Evolutionary conservation across 2,113 vertebrate genomes (phyloP).

Genomic region (Scolopax mira): DNA sequence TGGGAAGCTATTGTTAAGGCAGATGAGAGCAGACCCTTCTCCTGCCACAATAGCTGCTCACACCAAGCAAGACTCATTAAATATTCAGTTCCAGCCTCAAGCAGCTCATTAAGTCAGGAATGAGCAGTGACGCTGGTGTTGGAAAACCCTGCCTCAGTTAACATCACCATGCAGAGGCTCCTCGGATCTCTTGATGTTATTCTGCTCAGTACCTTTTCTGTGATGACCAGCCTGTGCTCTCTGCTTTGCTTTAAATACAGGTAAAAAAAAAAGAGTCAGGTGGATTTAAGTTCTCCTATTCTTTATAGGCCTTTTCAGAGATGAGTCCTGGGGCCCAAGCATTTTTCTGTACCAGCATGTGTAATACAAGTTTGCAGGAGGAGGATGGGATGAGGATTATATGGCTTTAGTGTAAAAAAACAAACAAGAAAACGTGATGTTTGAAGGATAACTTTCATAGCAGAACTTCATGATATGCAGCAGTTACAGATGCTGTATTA

Average conservation of each 20-base stretch:
- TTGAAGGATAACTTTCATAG: neutral
- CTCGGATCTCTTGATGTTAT: slow-evolving; percentile 67
- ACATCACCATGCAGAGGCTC: slow-evolving; percentile 75
- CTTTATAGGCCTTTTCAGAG: slow-evolving; percentile 30
- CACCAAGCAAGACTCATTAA: slow-evolving; percentile 79
- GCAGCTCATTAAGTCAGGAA: slow-evolving; percentile 82
- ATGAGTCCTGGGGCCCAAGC: slow-evolving; percentile 22
- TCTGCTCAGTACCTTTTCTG: slow-evolving; percentile 73
- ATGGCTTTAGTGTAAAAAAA: neutral
- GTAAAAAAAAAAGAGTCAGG: slow-evolving; percentile 68
- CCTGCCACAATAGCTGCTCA: slow-evolving; percentile 78
- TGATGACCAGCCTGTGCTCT: slow-evolving; percentile 88
- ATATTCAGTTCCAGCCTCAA: slow-evolving; percentile 83
- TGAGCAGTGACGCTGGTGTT: slow-evolving; percentile 75
- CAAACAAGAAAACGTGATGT: neutral
- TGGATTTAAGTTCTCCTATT: slow-evolving; percentile 19
- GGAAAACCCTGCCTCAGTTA: slow-evolving; percentile 74
- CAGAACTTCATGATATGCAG: neutral
- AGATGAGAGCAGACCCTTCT: slow-evolving; percentile 77
- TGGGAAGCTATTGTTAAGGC: slow-evolving; percentile 65
- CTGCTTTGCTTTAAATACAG: slow-evolving; percentile 89
- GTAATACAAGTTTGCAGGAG: slow-evolving; percentile 9
- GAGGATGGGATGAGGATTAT: slow-evolving; percentile 14
- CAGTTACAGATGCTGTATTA: neutral
- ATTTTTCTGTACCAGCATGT: slow-evolving; percentile 29